Conservation (phyloP, 2,113 vertebrate species). For the Halichoeres trimaculatus region DNA sequence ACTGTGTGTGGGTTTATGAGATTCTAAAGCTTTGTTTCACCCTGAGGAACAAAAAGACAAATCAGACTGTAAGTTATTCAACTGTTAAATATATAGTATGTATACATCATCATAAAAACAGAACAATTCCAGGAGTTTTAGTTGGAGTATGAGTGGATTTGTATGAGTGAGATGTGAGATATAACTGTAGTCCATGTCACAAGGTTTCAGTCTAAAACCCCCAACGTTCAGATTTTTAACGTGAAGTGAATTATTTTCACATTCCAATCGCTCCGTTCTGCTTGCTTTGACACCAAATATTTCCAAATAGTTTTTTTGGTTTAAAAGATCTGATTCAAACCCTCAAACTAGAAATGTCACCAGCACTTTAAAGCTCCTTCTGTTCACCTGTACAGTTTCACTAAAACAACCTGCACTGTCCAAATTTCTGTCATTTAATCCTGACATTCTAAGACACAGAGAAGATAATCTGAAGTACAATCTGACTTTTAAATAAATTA, state of each 20-base stretch:
- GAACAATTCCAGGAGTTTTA: not conserved
- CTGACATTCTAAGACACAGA: not conserved
- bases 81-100: constrained; percentile 41
- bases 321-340: constrained; percentile 7
- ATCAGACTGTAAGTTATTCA: constrained; percentile 52
- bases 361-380: not conserved
- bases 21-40: constrained; percentile 76
- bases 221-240: not conserved
- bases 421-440: no score
- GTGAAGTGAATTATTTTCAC: not conserved
- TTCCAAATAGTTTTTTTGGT: no score
- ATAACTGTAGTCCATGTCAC: constrained; percentile 14
- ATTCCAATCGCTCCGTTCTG: not conserved
- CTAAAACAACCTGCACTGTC: not conserved
- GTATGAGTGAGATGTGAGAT: constrained; percentile 9
- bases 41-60: constrained; percentile 78
- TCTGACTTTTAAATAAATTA: not conserved
- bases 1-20: constrained; percentile 35
- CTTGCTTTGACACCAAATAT: no score
- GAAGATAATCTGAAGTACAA: not conserved
- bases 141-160: not conserved
- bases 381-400: not conserved
- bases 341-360: not conserved
- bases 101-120: constrained; percentile 23
- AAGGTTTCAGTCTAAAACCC: no score